Evolutionary conservation across 1,140 invertebrate species (phyloP).

Genomic region (Euura saliciscinereae): DNA sequence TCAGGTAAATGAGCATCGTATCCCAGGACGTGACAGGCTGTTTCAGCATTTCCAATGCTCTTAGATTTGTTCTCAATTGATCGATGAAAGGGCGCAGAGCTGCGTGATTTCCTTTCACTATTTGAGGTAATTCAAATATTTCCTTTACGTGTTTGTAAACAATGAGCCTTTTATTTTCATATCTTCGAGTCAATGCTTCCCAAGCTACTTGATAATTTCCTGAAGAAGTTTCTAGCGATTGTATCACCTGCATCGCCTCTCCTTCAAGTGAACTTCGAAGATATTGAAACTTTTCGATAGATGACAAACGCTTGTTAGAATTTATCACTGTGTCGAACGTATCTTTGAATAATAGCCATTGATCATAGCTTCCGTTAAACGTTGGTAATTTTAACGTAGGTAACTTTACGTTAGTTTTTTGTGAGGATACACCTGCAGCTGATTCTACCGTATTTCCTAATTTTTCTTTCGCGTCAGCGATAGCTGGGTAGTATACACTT

Average conservation of each 20-base stretch:
- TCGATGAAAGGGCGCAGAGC: conserved; percentile 23
- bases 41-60: conserved; percentile 23
- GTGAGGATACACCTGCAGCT: too few species aligned
- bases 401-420: too few species aligned
- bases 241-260: conserved; percentile 25
- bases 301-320: conserved; percentile 7
- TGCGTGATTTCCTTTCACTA: conserved; percentile 22
- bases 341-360: conserved; percentile 13
- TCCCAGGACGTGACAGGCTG: conserved; percentile 34
- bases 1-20: conserved; percentile 22
- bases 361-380: not conserved
- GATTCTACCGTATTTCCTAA: too few species aligned
- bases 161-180: conserved; percentile 33
- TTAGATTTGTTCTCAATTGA: conserved; percentile 16
- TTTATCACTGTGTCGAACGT: conserved; percentile 1
- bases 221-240: conserved; percentile 27
- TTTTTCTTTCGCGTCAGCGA: too few species aligned
- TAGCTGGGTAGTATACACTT: too few species aligned
- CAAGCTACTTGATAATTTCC: conserved; percentile 31
- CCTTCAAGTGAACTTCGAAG: conserved; percentile 27
- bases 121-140: conserved; percentile 20
- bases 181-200: conserved; percentile 26
- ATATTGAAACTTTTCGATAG: conserved; percentile 26
- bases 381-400: not conserved
- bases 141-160: conserved; percentile 22